Evolutionary conservation across 1,140 invertebrate genomes (phyloP).

Genomic region (Pentalonia nigronervosa): DNA sequence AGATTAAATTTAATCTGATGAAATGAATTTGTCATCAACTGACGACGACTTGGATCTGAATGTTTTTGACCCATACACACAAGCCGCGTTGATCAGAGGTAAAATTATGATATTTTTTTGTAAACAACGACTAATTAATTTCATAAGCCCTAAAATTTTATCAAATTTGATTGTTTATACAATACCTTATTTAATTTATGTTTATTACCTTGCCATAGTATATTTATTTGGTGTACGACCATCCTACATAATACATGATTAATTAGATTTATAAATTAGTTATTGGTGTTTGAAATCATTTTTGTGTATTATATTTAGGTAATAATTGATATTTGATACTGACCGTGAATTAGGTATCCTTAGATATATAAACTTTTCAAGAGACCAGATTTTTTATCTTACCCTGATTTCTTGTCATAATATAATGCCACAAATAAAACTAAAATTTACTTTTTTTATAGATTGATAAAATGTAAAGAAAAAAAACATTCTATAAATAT

Average conservation of each 20-base stretch:
- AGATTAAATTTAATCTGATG: too few species aligned
- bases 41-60: background rate
- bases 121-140: background rate
- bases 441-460: background rate
- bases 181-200: background rate
- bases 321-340: background rate
- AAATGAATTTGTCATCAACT: background rate
- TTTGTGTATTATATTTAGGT: too few species aligned
- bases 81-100: slow-evolving; percentile 44
- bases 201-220: background rate
- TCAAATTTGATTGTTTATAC: background rate
- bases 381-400: background rate
- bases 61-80: slow-evolving; percentile 22
- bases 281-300: too few species aligned
- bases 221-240: too few species aligned
- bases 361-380: background rate
- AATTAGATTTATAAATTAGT: too few species aligned
- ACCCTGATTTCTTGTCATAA: background rate
- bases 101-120: background rate
- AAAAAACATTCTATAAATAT: background rate
- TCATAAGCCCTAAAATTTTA: background rate
- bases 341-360: background rate
- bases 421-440: background rate
- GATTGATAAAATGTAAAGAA: background rate
- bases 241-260: too few species aligned